phyloP scores from a whole-genome alignment of 2,113 vertebrate species.

The Chunga burmeisteri region DNA sequence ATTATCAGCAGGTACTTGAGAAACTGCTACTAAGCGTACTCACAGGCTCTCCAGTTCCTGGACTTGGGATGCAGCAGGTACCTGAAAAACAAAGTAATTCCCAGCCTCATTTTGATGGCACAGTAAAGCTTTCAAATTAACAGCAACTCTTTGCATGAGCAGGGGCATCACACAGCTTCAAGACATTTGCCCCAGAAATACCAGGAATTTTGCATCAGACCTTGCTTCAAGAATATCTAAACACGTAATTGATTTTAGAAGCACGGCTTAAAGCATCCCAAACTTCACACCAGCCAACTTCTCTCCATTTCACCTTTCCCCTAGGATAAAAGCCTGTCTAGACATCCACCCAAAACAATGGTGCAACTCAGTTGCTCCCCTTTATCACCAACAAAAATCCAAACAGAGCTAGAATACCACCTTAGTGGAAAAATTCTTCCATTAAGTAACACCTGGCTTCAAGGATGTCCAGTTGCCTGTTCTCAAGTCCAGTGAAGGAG shows the following conservation, averaged over 20 bases:
- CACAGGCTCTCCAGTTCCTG: constrained; percentile 75
- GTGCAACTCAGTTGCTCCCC: background rate
- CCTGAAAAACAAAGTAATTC: constrained; percentile 64
- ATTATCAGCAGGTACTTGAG: background rate
- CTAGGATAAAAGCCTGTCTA: background rate
- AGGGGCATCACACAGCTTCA: background rate
- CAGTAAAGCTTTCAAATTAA: background rate
- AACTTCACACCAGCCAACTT: background rate
- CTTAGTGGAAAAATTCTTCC: background rate
- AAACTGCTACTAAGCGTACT: constrained; percentile 44
- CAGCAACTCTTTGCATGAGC: background rate
- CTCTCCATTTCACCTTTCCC: background rate
- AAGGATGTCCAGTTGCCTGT: background rate
- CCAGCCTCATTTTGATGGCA: background rate
- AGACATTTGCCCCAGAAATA: background rate
- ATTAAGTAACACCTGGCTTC: background rate
- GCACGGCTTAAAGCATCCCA: background rate
- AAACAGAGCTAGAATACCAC: background rate
- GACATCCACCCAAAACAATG: background rate
- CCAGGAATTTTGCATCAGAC: background rate
- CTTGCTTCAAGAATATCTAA: background rate
- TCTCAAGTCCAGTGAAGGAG: background rate
- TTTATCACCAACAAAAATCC: background rate
- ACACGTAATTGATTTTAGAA: background rate
- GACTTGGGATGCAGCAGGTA: constrained; percentile 41